Conservation (phyloP, 1,140 invertebrate species). For the Camponotus floridanus region DNA sequence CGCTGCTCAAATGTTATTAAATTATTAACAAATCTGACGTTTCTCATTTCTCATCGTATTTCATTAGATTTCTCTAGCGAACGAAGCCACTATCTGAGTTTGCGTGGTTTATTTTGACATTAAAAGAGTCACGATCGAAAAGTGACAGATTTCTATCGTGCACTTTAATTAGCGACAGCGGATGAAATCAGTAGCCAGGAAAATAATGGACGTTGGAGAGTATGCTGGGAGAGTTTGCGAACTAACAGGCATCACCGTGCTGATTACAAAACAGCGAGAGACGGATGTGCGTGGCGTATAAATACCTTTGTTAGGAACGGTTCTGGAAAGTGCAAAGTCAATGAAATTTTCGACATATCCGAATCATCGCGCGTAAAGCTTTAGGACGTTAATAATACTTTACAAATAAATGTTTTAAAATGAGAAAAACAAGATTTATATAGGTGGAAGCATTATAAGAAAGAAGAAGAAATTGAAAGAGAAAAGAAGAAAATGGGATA, state of each 20-base stretch:
- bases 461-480: background rate
- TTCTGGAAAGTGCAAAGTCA: background rate
- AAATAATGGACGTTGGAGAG: slow-evolving; percentile 65
- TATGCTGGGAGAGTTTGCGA: slow-evolving; percentile 44
- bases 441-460: background rate
- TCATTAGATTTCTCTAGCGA: slow-evolving; percentile 1
- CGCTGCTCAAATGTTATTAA: slow-evolving; percentile 13
- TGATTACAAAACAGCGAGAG: slow-evolving; percentile 65
- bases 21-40: slow-evolving; percentile 29
- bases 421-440: slow-evolving; percentile 23
- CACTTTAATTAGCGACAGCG: slow-evolving; percentile 69
- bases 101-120: slow-evolving; percentile 9
- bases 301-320: slow-evolving; percentile 35
- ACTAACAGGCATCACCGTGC: slow-evolving; percentile 64
- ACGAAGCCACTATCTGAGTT: background rate
- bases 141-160: slow-evolving; percentile 64
- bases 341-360: slow-evolving; percentile 11
- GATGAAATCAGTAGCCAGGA: slow-evolving; percentile 70
- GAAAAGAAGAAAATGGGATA: slow-evolving; percentile 23
- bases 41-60: slow-evolving; percentile 1
- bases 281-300: slow-evolving; percentile 37
- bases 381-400: background rate
- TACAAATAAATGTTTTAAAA: background rate
- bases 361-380: background rate
- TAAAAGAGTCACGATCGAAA: slow-evolving; percentile 58